Base-by-base conservation (phyloP, 2,113 vertebrate species). In the Nannospalax galili region DNA sequence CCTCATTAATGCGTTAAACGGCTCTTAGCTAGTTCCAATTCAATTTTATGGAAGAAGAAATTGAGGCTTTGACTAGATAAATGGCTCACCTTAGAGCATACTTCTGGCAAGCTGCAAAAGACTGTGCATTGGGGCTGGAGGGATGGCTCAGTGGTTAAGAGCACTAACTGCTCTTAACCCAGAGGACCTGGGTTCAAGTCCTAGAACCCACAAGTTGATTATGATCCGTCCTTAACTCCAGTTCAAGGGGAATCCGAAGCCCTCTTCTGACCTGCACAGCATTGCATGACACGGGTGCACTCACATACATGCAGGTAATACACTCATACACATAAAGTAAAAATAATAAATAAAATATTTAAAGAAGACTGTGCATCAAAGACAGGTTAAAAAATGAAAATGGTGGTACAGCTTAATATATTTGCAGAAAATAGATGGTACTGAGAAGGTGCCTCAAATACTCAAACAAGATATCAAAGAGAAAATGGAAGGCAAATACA, bases 21-120 rank as follows among this genome's bases (percentile, higher is more conserved):
- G 56, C 30, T 81, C 30, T 86, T 15, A 32, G 56, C 26, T 45
- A 90, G 88, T 81, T 93, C 42, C 11, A 92, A 62, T 45, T 84
- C 9, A 28, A 17, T 96, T 92, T 93, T 72, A 94, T 3, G 75
- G 69, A 93, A 82, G 37, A 65, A 69, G 52, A 90, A 93, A 74
- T 19, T 58, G 26, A 94, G 32, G 12, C 6, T 90, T 72, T 87
- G 9, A 12, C 16, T 88, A 32, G 58, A 62, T 69, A 90, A 93
- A 58, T 90, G 40, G 58, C 1, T 16, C 72, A 90, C 77, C 1
- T 22, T 77, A 74, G 64, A n/a, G 62, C 56, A 82, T 16, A 84
- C 0, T 84, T 15, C 40, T 88, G 22, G 22, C 14, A 42, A 93
- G 10, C 5, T 16, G 22, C 19, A 70, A n/a, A n/a, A n/a, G n/a